Base-by-base conservation (phyloP, 2,797 vertebrate species). In the Pelodytes ibericus region DNA sequence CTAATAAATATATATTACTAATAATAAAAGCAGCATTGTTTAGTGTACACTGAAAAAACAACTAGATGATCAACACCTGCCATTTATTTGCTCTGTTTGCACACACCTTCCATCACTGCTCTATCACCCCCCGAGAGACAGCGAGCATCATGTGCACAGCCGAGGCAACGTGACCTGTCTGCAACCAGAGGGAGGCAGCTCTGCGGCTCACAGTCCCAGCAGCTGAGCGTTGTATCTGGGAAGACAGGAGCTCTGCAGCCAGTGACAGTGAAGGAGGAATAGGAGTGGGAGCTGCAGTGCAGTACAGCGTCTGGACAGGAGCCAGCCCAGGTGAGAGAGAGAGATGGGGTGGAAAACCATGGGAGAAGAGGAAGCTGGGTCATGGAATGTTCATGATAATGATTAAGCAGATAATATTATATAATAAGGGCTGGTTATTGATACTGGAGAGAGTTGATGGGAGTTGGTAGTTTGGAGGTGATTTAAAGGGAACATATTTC, bases 281-380 rank as follows among this genome's bases (percentile, higher is more conserved):
- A 20, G 60, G 62, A n/a, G n/a, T n/a, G 58, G 53, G 29, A 30
- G 61, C 71, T 74, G 72, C 36, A 58, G 13, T 67, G 72, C 72
- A 67, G 53, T n/a, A 68, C 13, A 62, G 30, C 3, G 49, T 56
- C 71, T 63, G 59, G 41, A 57, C 27, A 39, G 4, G 0, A 44
- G 63, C 27, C 72, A 68, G 72, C 51, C 3, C 33, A 74, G 72
- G 72, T 74, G 47, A 41, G 25, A 27, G 2, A 2, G n/a, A n/a
- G n/a, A n/a, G n/a, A n/a, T n/a, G n/a, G n/a, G n/a, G n/a, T n/a
- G n/a, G n/a, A n/a, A n/a, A n/a, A n/a, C n/a, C n/a, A n/a, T n/a
- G n/a, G n/a, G 33, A 5, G 33, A 36, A 13, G 33, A 13, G 33
- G 5, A 36, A 36, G 13, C 5, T 36, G 33, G 33, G 33, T 5